Percentiles rank a stretch among this genome's conserved stretches.
These are phyloP conservation scores for Euwallacea fornicatus DNA, from an alignment of 1,140 invertebrate species.

Conservation along the genomic window DNA sequence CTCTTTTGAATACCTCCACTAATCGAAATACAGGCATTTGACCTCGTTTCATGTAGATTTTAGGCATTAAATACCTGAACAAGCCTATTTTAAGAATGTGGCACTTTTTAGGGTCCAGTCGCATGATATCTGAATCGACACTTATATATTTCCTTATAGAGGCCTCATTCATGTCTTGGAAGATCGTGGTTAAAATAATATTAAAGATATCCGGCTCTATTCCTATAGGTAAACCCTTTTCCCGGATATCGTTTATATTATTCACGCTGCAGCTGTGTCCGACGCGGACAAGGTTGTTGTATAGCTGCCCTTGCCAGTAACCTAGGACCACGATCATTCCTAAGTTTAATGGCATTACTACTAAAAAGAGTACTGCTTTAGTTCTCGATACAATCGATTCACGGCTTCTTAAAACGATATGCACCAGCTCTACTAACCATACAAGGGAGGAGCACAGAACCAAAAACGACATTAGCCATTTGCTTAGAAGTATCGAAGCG, in stretches of 20 bases:
- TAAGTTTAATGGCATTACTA: background rate
- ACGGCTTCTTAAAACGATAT: no score
- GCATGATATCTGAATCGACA: background rate
- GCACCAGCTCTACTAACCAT: background rate
- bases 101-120: background rate
- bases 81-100: conserved; percentile 1
- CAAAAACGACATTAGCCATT: no score
- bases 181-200: background rate
- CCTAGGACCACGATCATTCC: background rate
- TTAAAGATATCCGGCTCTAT: conserved; percentile 11
- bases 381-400: background rate
- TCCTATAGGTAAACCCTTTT: background rate
- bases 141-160: background rate
- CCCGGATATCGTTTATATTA: conserved; percentile 6
- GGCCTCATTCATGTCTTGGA: background rate
- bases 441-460: background rate
- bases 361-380: background rate
- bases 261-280: background rate
- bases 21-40: background rate
- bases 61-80: conserved; percentile 7
- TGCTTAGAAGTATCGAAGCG: no score
- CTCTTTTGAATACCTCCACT: background rate
- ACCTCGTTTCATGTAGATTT: background rate
- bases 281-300: background rate
- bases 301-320: conserved; percentile 5